Base-by-base conservation (phyloP, 2,888 invertebrate species). In the Oscheius sp. region DNA sequence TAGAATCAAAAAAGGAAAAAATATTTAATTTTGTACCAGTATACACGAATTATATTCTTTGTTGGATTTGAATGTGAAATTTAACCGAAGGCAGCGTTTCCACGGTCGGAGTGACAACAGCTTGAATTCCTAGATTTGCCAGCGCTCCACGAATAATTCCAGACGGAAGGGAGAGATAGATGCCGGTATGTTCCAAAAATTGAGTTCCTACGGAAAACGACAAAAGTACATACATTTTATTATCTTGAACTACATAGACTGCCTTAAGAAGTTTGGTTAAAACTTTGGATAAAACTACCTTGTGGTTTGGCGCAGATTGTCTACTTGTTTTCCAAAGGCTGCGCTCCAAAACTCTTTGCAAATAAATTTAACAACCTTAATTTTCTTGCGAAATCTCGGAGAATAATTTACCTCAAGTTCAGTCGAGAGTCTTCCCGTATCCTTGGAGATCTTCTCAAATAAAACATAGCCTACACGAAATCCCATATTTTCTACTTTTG, bases 311-410 rank as follows among this genome's bases (percentile, higher is more conserved):
- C 95, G 89, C 31, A 98, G 89, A 88, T 97, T 97, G 87, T 98
- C 97, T 67, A 98, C 95, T 89, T 96, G 96, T 87, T 97, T 98
- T 85, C 95, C 96, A 87, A 95, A 97, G 34, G 97, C 91, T 42
- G 93, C 92, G n/a, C 93, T 92, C 98, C 98, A 98, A 87, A 97
- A 96, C 87, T 98, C 98, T 66, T 96, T 98, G 87, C 98, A 98
- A 65, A 98, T 93, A 84, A 96, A 97, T 88, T 98, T 98, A 90
- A 98, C 93, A 33, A 93, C 94, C 84, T 79, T 29, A 29, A 65
- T n/a, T n/a, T n/a, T n/a, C n/a, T n/a, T 34, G n/a, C 8, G 33
- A 10, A 67, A 12, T 53, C 12, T 27, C 39, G 27, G 20, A 25
- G n/a, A 25, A 58, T 39, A 55, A 33, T 17, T 8, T 46, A 75